phyloP scores from a whole-genome alignment of 2,797 vertebrate genomes.

The Catostomus latipinnis region DNA sequence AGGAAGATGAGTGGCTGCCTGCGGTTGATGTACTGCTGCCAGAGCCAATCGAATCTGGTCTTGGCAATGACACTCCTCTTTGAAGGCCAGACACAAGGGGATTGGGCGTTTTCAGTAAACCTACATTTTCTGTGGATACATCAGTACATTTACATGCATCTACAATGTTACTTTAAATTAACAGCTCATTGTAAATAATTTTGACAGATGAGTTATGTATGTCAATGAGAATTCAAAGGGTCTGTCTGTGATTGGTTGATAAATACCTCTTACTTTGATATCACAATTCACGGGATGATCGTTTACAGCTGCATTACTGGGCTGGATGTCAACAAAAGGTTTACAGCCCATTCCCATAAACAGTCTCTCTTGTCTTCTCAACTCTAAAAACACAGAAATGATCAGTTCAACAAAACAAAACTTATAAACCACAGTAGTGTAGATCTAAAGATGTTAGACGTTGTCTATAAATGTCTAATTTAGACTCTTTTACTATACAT shows the following conservation, averaged over 20 bases:
- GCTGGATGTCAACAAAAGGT: conserved; percentile 82
- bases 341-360: conserved; percentile 85
- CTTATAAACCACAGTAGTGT: too few relatives aligned
- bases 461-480: neutral
- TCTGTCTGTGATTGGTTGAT: conserved; percentile 22
- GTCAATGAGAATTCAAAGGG: neutral
- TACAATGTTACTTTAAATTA: neutral
- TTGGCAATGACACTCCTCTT: conserved; percentile 54
- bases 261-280: conserved; percentile 75
- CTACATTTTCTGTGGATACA: conserved; percentile 64
- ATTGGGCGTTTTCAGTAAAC: conserved; percentile 38
- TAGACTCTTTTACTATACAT: neutral
- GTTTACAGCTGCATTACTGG: conserved; percentile 79
- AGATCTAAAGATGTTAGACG: neutral
- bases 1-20: conserved; percentile 78
- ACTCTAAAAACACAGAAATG: conserved; percentile 67
- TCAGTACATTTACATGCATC: neutral
- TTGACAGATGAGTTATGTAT: neutral
- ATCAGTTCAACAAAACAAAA: too few relatives aligned
- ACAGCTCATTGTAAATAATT: neutral
- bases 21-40: conserved; percentile 76
- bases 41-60: conserved; percentile 77
- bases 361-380: conserved; percentile 83
- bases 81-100: conserved; percentile 29
- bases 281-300: conserved; percentile 76